Base-by-base conservation (phyloP, 64 coral and sea anemone genomes). In the Pocillopora damicornis region DNA sequence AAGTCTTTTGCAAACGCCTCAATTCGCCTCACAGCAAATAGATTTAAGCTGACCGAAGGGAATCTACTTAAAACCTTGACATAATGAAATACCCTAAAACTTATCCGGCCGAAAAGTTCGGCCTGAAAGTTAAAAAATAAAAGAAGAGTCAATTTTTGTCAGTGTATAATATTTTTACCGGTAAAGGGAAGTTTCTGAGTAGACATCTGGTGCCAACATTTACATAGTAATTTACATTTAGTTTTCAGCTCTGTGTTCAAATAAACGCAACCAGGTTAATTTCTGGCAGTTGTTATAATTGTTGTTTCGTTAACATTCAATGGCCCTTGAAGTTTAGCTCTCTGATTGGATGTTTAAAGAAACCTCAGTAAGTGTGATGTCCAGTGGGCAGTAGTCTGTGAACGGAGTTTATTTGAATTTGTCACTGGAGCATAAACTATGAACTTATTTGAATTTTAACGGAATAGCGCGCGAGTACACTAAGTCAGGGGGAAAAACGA, bases 401-500 rank as follows among this genome's bases (percentile, higher is more conserved):
- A 23, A 23, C 1, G 11, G 20, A 22, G 38, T 72, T 85, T 9
- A 26, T 85, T 57, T 83, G 0, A 58, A 72, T 85, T 85, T 85
- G 51, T 20, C 16, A 22, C 64, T 7, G 16, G n/a, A 1, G 25
- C 63, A 23, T 30, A 58, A 85, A 72, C 81, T 20, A 22, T 68
- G 36, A 68, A 67, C 81, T 58, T 42, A 85, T 85, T 85, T 85
- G 22, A 85, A 85, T 85, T 85, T 73, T 85, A 85, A 85, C 81
- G 81, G 81, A 77, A 85, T 58, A 15, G 37, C 4, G 65, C 20
- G 81, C 35, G 64, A 71, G n/a, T 30, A 23, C 1, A 71, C 20
- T 6, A 20, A 23, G 25, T 23, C 25, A 9, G 16, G 8, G 20
- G 37, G 16, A 12, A 83, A 35, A 83, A 67, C 1, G n/a, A 15